phyloP scores from a whole-genome alignment of 2,113 vertebrate genomes.

The Mus spicilegus region DNA sequence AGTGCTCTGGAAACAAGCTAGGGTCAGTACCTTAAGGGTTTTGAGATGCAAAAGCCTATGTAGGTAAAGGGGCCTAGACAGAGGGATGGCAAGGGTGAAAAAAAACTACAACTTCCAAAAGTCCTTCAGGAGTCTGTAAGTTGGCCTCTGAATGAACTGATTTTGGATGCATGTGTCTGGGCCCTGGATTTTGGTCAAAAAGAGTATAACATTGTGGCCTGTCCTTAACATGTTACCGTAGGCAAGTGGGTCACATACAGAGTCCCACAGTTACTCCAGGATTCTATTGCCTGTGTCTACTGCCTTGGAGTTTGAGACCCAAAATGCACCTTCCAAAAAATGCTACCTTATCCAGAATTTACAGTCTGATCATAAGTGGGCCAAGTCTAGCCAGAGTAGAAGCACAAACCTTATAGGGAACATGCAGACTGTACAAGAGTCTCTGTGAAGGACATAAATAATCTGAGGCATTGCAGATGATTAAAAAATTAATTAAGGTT shows the following conservation, averaged over 20 bases:
- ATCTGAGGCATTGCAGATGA: neutral
- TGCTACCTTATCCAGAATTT: neutral
- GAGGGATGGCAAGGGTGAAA: neutral
- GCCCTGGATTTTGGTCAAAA: neutral
- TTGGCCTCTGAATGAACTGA: neutral
- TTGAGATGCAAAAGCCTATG: neutral
- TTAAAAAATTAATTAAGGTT: constrained; percentile 38
- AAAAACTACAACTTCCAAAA: neutral
- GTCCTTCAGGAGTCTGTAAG: neutral
- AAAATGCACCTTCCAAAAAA: neutral
- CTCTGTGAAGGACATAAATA: constrained; percentile 12
- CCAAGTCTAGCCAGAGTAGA: neutral
- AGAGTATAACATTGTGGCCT: neutral
- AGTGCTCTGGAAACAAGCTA: neutral
- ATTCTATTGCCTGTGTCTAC: fast-evolving
- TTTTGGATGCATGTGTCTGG: neutral
- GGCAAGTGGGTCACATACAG: fast-evolving
- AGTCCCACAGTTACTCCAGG: fast-evolving
- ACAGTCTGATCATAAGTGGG: neutral
- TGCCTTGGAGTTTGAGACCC: neutral
- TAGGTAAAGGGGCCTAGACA: neutral
- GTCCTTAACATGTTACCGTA: neutral
- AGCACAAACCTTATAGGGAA: neutral
- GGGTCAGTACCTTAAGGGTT: neutral
- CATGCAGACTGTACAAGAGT: neutral